Percentiles rank a stretch among this genome's conserved stretches.
phyloP scores from a whole-genome alignment of 2,113 vertebrate genomes.

The Microcebus tavaratra region DNA sequence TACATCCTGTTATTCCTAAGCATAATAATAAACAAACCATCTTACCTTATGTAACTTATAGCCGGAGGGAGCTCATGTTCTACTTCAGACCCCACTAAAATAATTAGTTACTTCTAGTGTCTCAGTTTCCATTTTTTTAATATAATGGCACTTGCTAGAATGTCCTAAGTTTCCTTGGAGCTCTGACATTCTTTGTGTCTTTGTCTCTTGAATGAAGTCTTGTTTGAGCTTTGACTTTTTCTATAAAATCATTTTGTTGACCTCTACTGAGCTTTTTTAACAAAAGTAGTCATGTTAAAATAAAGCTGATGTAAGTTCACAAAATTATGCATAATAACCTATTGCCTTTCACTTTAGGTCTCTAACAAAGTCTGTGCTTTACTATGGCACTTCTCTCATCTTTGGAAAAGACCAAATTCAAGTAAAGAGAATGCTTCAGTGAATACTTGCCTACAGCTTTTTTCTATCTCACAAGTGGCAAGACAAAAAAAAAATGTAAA shows the following conservation, averaged over 20 bases:
- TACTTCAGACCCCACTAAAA: not conserved
- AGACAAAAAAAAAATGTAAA: conserved; percentile 27
- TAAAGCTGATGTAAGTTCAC: conserved; percentile 42
- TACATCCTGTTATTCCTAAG: not conserved
- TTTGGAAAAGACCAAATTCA: conserved; percentile 45
- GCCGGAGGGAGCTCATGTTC: not conserved
- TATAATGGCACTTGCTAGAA: not conserved
- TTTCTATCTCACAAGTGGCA: not conserved
- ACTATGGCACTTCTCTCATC: not conserved
- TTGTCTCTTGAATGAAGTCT: not conserved
- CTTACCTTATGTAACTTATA: not conserved
- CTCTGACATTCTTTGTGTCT: not conserved
- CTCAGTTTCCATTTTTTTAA: not conserved
- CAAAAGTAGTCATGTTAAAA: conserved; percentile 36
- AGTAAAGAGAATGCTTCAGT: not conserved
- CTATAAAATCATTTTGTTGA: conserved; percentile 49
- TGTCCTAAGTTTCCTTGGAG: not conserved
- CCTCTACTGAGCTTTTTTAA: not conserved
- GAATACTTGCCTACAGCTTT: not conserved
- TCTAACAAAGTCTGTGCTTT: not conserved
- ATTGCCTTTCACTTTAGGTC: not conserved
- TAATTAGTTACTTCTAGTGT: not conserved
- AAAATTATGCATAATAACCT: conserved; percentile 35
- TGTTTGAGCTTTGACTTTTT: conserved; percentile 25
- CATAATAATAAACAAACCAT: not conserved